Evolutionary conservation across 2,113 vertebrate genomes (phyloP), one percentile per base, ranked within the genome.

Genomic region (Pygoscelis adeliae): DNA sequence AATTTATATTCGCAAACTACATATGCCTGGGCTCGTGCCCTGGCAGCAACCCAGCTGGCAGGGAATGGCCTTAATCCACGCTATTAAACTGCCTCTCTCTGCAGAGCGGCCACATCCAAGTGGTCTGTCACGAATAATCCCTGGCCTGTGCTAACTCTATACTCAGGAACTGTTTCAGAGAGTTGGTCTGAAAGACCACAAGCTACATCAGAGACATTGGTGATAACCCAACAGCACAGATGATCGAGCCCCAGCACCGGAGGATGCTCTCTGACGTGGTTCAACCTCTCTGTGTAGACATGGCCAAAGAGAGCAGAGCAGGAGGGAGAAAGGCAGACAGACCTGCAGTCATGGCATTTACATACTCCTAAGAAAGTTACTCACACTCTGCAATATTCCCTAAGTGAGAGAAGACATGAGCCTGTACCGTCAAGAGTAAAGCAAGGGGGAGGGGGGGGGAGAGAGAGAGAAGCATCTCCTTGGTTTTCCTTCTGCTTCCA

Each of bases 11-110:
- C 3, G 6, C 42, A 53, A 61, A 62, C 59, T n/a, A 32, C 73
- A 91, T 2, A 1, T 67, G 84, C 30, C 77, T 38, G n/a, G 36
- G 55, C 47, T 93, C 1, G 0, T 74, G 81, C 29, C 49, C 61
- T 52, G 71, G 90, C 87, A 84, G n/a, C 3, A 15, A 74, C 46
- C 69, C 90, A 95, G 42, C 27, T 92, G 92, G 63, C 77, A 91
- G 34, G 30, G 42, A 87, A 82, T 1, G 4, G 47, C n/a, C 52
- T 82, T 11, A 74, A 78, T n/a, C 19, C 56, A n/a, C 32, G 12
- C 25, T 11, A 36, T 26, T 62, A 44, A 87, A 50, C 62, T 46
- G 42, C 44, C 59, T 93, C 9, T 19, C 40, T 40, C 65, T 79
- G 13, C 70, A 46, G 23, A 80, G 42, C 5, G 22, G 22, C 55